These are phyloP conservation scores for Caenorhabditis plicata DNA, from an alignment of 2,888 invertebrate genomes.

Conservation along the genomic window DNA sequence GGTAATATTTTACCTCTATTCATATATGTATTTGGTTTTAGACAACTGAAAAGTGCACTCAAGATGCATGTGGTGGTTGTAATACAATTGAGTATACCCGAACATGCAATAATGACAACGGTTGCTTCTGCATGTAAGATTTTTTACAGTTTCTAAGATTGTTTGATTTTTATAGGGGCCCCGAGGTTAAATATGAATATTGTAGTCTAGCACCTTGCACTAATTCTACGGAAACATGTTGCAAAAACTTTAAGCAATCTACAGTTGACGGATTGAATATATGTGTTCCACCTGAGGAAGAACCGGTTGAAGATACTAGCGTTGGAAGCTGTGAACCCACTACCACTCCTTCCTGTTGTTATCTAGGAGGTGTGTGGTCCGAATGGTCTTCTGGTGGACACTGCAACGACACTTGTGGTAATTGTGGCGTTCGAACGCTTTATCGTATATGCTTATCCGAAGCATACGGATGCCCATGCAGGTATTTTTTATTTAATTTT, in stretches of 20 bases:
- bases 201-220: slow-evolving; percentile 17
- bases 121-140: slow-evolving; percentile 26
- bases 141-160: neutral
- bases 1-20: slow-evolving; percentile 2
- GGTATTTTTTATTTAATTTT: slow-evolving; percentile 8
- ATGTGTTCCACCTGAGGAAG: slow-evolving; percentile 11
- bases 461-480: slow-evolving; percentile 29
- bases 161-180: slow-evolving; percentile 10
- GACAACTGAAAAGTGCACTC: slow-evolving; percentile 21
- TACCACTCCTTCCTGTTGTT: slow-evolving; percentile 17
- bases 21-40: neutral
- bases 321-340: no score
- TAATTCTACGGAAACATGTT: slow-evolving; percentile 6
- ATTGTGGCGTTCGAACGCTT: slow-evolving; percentile 27
- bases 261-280: slow-evolving; percentile 15
- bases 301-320: no score
- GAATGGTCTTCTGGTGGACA: slow-evolving; percentile 19
- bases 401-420: slow-evolving; percentile 36
- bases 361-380: slow-evolving; percentile 27
- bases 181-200: slow-evolving; percentile 6
- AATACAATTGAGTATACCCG: slow-evolving; percentile 6
- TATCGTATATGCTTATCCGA: slow-evolving; percentile 30
- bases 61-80: slow-evolving; percentile 24
- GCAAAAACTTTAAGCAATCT: slow-evolving; percentile 4
- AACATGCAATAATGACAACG: slow-evolving; percentile 16